Evolutionary conservation across 2,797 vertebrate species (phyloP), one percentile per base, ranked within the genome.

Genomic region (Chloroceryle amazona): DNA sequence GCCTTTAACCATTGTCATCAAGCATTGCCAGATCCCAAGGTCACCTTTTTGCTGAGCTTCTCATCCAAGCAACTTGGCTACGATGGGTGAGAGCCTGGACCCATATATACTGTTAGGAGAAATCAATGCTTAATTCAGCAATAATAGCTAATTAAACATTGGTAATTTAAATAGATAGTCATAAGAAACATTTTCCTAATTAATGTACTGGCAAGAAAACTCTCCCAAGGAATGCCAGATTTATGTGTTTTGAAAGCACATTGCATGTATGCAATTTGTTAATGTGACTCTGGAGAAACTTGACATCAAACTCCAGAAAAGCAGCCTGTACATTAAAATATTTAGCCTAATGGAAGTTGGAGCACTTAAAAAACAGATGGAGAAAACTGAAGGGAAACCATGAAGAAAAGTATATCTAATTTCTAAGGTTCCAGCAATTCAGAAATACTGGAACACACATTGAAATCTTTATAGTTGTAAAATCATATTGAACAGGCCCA

Each of bases 111-210:
- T 41, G 55, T 88, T 84, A 91, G 8, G 60, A 96, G 72, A 82
- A 97, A 97, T 95, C 90, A 95, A 93, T 93, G 72, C 60, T 41
- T 95, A 93, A 95, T 87, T 95, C 83, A 91, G 79, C 57, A 95
- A 62, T 89, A 82, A 96, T 60, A 78, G 67, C 90, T 93, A 94
- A 94, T 89, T 95, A 86, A 81, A 71, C 10, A 35, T 11, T 42
- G 89, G 80, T 74, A 44, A 78, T 89, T 96, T 97, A 93, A 95
- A 79, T 65, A 89, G 82, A 79, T 63, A 71, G 20, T 83, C 68
- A 67, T 42, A 86, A 97, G 66, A 57, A 89, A 81, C 85, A 94
- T 95, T 96, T 74, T 49, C 86, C 60, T 86, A 95, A 96, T 92
- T 81, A 90, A 80, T 44, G 42, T 67, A 70, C 42, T 91, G 80